These are phyloP conservation scores for Plumapathes pennacea DNA, from an alignment of 92 coral and sea anemone species.

Conservation along the genomic window DNA sequence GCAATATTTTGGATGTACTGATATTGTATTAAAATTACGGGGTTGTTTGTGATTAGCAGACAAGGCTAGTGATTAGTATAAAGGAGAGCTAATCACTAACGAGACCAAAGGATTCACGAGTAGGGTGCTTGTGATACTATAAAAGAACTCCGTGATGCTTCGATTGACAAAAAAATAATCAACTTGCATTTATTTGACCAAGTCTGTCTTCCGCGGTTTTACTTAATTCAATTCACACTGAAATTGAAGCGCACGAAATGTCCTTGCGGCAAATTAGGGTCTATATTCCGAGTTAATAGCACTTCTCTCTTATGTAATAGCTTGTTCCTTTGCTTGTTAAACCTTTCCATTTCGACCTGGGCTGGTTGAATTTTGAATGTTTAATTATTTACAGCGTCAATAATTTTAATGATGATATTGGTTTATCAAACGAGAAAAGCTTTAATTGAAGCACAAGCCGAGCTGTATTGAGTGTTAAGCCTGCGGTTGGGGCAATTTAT, in stretches of 20 bases:
- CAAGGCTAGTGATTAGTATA: slow-evolving; percentile 74
- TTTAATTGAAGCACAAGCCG: slow-evolving; percentile 34
- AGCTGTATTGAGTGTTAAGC: slow-evolving; percentile 37
- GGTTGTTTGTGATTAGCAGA: slow-evolving; percentile 77
- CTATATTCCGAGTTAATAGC: neutral
- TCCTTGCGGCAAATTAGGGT: too few relatives aligned
- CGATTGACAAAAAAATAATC: slow-evolving; percentile 74
- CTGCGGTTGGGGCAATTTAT: slow-evolving; percentile 42
- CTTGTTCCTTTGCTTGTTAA: neutral
- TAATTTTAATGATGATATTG: slow-evolving; percentile 22
- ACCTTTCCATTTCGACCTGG: neutral
- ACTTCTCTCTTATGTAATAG: neutral
- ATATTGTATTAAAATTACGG: slow-evolving; percentile 81
- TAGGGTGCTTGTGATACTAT: slow-evolving; percentile 30
- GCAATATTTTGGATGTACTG: slow-evolving; percentile 71
- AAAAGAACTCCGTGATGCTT: slow-evolving; percentile 60
- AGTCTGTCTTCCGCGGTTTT: slow-evolving; percentile 25
- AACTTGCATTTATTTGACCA: slow-evolving; percentile 5
- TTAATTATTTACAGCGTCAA: slow-evolving; percentile 11
- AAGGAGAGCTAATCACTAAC: slow-evolving; percentile 70
- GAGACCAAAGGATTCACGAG: slow-evolving; percentile 45
- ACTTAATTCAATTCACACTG: slow-evolving; percentile 5
- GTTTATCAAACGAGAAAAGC: slow-evolving; percentile 18
- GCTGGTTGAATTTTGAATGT: too few relatives aligned
- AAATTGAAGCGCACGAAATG: too few relatives aligned